These are phyloP conservation scores for Aporophyla lueneburgensis DNA, from an alignment of 2,888 invertebrate genomes.

Conservation along the genomic window DNA sequence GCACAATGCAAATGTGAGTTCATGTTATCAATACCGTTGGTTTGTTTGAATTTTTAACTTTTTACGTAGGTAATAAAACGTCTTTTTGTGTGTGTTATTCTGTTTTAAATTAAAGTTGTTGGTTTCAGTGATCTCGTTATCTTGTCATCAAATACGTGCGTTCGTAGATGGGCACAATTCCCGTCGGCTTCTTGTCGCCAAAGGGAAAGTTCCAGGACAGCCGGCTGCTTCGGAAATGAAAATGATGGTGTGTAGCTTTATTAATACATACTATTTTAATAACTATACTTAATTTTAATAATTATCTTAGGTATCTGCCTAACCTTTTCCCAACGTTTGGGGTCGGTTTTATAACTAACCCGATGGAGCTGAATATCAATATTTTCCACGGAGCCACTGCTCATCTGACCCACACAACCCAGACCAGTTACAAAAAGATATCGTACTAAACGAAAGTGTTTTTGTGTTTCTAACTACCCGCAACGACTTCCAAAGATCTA, in stretches of 20 bases:
- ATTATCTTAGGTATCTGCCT: too few species aligned
- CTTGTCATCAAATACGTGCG: constrained; percentile 66
- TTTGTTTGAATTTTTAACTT: constrained; percentile 23
- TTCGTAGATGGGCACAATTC: constrained; percentile 76
- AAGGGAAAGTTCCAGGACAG: constrained; percentile 71
- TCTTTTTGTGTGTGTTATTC: background rate
- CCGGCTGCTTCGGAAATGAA: constrained; percentile 75
- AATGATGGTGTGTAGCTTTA: constrained; percentile 66
- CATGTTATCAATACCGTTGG: constrained; percentile 26
- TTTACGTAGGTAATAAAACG: background rate
- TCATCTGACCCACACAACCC: background rate
- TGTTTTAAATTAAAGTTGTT: constrained; percentile 22
- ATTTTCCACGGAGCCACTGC: background rate
- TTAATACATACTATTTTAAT: background rate
- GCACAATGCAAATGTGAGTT: constrained; percentile 74
- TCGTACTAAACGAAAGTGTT: background rate
- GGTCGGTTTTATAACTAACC: background rate
- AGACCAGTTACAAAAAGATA: background rate
- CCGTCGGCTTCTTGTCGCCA: constrained; percentile 68
- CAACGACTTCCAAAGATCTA: background rate
- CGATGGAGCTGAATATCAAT: background rate
- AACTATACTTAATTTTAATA: background rate
- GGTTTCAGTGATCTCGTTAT: constrained; percentile 70
- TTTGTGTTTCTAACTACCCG: background rate
- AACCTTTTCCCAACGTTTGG: background rate